These are phyloP conservation scores for Plutomurus gul DNA, from an alignment of 1,140 invertebrate genomes.

Conservation along the genomic window DNA sequence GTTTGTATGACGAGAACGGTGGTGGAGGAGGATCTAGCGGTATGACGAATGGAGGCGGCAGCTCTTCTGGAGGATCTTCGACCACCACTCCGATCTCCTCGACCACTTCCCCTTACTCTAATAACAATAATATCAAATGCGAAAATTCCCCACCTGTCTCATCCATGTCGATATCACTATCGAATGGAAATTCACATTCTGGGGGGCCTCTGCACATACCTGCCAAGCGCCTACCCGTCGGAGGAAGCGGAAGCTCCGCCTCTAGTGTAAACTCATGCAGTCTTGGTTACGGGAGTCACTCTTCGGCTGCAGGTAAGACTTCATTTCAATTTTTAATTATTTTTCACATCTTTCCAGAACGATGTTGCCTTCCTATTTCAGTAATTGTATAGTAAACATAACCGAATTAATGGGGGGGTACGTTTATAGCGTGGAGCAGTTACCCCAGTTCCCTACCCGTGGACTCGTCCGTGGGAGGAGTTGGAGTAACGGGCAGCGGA, in stretches of 20 bases:
- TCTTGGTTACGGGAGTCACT: slow-evolving; percentile 44
- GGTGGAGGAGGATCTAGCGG: slow-evolving; percentile 62
- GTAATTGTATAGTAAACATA: no score
- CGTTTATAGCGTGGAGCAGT: slow-evolving; percentile 45
- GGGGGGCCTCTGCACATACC: slow-evolving; percentile 78
- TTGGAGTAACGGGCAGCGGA: background rate
- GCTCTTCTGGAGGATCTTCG: slow-evolving; percentile 35
- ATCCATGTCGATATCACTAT: slow-evolving; percentile 42
- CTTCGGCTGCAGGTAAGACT: slow-evolving; percentile 48
- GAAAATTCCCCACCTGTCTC: slow-evolving; percentile 47
- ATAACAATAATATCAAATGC: slow-evolving; percentile 60
- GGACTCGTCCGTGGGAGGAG: slow-evolving; percentile 31
- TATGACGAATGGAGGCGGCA: slow-evolving; percentile 37
- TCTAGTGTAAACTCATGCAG: slow-evolving; percentile 37
- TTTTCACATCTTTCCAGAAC: background rate
- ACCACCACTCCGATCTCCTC: slow-evolving; percentile 66
- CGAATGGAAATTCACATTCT: slow-evolving; percentile 58
- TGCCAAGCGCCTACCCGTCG: slow-evolving; percentile 70
- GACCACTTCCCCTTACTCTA: slow-evolving; percentile 71
- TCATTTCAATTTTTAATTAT: slow-evolving; percentile 12
- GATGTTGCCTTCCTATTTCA: no score
- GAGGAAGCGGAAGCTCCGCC: slow-evolving; percentile 59
- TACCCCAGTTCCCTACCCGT: slow-evolving; percentile 46
- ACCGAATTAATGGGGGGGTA: no score
- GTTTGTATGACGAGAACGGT: slow-evolving; percentile 73